Evolutionary conservation across 2,797 vertebrate genomes (phyloP).

Genomic region (Syngnathus rostellatus): DNA sequence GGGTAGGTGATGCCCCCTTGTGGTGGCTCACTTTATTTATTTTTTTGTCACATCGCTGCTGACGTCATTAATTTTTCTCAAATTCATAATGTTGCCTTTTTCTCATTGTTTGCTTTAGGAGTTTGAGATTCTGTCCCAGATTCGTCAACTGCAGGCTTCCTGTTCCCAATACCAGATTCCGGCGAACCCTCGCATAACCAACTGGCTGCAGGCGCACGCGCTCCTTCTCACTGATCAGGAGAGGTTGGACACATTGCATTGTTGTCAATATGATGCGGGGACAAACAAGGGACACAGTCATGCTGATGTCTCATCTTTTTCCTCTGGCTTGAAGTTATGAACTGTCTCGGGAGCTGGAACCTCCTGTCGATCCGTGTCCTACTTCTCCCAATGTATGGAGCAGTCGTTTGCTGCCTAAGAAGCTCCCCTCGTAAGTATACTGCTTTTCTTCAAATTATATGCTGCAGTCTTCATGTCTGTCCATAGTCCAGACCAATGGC

Average conservation of each 20-base stretch:
- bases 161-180: conserved; percentile 71
- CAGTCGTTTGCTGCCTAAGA: conserved; percentile 72
- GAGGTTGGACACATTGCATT: conserved; percentile 62
- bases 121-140: conserved; percentile 80
- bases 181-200: conserved; percentile 43
- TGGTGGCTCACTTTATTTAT: conserved; percentile 13
- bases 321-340: conserved; percentile 66
- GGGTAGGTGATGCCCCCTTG: conserved; percentile 67
- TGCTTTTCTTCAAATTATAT: background rate
- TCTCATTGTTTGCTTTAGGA: conserved; percentile 59
- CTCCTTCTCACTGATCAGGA: conserved; percentile 79
- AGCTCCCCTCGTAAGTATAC: conserved; percentile 73
- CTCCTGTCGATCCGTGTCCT: conserved; percentile 78
- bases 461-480: background rate
- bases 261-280: too few species aligned
- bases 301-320: background rate
- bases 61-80: background rate
- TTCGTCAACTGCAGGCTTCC: conserved; percentile 76
- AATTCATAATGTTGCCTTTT: background rate
- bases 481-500: background rate
- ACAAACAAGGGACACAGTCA: background rate
- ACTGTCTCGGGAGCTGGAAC: conserved; percentile 78
- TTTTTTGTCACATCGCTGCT: background rate
- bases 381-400: conserved; percentile 69
- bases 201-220: conserved; percentile 65